Evolutionary conservation across 2,888 invertebrate genomes (phyloP).

Genomic region (Timema podura): DNA sequence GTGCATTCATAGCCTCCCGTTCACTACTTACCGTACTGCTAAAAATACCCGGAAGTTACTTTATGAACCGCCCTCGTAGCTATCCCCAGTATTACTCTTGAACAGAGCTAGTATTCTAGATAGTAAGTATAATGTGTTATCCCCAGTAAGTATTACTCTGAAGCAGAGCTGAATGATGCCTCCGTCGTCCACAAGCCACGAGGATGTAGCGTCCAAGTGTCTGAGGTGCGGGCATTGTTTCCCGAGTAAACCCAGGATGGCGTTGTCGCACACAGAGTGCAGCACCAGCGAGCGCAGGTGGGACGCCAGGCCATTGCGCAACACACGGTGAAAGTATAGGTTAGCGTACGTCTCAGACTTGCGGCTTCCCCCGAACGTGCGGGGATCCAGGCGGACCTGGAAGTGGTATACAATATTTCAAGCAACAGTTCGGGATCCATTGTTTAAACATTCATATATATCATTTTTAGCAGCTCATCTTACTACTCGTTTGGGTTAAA

Average conservation of each 20-base stretch:
- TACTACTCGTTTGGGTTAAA: too few species aligned
- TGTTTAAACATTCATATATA: not conserved
- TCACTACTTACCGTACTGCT: too few species aligned
- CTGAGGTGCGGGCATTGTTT: constrained; percentile 36
- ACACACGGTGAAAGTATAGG: constrained; percentile 24
- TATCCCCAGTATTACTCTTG: not conserved
- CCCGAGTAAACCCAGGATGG: constrained; percentile 36
- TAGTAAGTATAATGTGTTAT: too few species aligned
- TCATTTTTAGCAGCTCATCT: too few species aligned
- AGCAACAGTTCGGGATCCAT: not conserved
- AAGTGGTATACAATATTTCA: not conserved
- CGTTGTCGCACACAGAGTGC: constrained; percentile 38
- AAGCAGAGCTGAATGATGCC: constrained; percentile 34
- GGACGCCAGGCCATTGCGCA: constrained; percentile 36
- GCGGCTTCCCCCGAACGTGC: constrained; percentile 33
- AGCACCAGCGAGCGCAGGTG: constrained; percentile 36
- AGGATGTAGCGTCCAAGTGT: constrained; percentile 38
- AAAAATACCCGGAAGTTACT: too few species aligned
- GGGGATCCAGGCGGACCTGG: constrained; percentile 20
- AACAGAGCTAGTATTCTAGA: not conserved
- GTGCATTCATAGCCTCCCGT: too few species aligned
- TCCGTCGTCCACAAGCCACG: constrained; percentile 39
- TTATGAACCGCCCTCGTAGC: not conserved
- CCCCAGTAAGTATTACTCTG: constrained; percentile 17
- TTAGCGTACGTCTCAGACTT: constrained; percentile 18